Percentiles rank a stretch among this genome's conserved stretches.
Conservation (phyloP, 2,888 invertebrate genomes). For the Tyria jacobaeae region DNA sequence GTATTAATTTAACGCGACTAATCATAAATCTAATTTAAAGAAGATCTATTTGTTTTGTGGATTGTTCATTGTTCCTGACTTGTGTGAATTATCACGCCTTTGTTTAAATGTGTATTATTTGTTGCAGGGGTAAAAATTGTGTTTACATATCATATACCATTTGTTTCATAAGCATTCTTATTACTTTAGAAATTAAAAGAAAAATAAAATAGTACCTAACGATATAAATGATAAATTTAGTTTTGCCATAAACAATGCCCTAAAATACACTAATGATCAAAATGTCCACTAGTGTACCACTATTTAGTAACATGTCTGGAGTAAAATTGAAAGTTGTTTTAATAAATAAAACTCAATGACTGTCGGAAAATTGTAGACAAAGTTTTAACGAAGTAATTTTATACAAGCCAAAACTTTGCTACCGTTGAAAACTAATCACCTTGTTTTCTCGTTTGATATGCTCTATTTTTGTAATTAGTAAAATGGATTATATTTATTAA, state of each 20-base stretch:
- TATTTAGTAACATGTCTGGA: too few species aligned
- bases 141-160: constrained; percentile 1
- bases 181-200: background rate
- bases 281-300: too few species aligned
- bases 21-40: constrained; percentile 57
- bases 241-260: too few species aligned
- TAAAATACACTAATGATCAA: too few species aligned
- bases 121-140: constrained; percentile 8
- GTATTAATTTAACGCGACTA: constrained; percentile 63
- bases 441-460: background rate
- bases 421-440: constrained; percentile 14
- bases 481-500: background rate
- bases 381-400: constrained; percentile 72
- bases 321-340: too few species aligned
- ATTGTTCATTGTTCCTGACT: constrained; percentile 23
- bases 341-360: constrained; percentile 49
- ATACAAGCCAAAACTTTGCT: constrained; percentile 37
- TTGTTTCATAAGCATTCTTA: background rate
- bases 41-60: constrained; percentile 33
- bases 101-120: constrained; percentile 14
- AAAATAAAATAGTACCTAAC: background rate
- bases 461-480: background rate
- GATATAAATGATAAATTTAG: too few species aligned
- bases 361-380: constrained; percentile 49
- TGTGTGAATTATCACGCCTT: constrained; percentile 15